A percentile compares a stretch with the other conserved stretches of the same genome.
Conservation (phyloP, 2,797 vertebrate species). For the Tokudaia tokunoshimensis region DNA sequence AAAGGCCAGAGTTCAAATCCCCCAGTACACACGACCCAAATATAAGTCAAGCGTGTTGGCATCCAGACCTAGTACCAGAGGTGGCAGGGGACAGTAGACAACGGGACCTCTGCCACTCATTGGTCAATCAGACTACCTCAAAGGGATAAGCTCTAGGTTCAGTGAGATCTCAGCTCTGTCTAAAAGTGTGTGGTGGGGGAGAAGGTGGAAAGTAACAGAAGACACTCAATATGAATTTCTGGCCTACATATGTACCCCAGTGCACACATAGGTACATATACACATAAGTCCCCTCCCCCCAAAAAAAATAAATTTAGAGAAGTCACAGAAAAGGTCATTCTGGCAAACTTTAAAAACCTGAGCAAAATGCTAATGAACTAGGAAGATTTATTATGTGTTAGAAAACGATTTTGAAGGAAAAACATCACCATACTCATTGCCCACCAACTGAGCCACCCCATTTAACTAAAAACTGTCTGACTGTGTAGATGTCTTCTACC, state of each 20-base stretch:
- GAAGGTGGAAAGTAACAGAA: not conserved
- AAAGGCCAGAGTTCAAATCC: not conserved
- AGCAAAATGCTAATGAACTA: not conserved
- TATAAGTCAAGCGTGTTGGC: not conserved
- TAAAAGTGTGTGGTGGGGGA: not conserved
- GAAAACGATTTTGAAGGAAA: slow-evolving; percentile 30
- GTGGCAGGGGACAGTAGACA: not conserved
- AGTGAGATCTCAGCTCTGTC: not conserved
- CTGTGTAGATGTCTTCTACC: not conserved
- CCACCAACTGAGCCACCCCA: not conserved
- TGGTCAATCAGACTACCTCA: not conserved
- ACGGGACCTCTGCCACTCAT: not conserved
- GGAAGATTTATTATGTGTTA: not conserved
- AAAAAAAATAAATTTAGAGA: not conserved
- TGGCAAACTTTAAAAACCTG: not conserved
- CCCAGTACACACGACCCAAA: not conserved
- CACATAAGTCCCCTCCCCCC: rapidly evolving
- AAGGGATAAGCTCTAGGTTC: not conserved
- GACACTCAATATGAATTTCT: not conserved
- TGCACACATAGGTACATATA: not conserved
- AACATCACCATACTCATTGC: not conserved
- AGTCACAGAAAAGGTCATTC: slow-evolving; percentile 8
- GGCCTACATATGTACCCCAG: not conserved
- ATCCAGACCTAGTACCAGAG: not conserved
- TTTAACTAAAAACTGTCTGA: not conserved